phyloP scores from a whole-genome alignment of 2,797 vertebrate genomes.

The Falco rusticolus region DNA sequence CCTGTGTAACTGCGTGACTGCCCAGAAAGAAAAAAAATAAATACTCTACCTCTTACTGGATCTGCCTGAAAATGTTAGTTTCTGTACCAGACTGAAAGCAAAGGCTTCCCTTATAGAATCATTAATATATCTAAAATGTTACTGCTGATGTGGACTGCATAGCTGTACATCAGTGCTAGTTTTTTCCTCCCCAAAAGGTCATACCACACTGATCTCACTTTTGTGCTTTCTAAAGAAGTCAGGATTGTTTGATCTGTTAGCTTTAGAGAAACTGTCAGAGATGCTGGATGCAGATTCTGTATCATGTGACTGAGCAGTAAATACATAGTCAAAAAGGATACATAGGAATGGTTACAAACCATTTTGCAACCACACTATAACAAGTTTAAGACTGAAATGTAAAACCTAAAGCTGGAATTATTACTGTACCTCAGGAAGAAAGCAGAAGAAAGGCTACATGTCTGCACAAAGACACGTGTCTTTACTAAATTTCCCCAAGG shows the following conservation, averaged over 20 bases:
- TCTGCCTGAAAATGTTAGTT: neutral
- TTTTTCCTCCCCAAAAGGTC: neutral
- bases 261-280: neutral
- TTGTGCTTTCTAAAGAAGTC: neutral
- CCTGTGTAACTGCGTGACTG: neutral
- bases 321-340: neutral
- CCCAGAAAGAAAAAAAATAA: neutral
- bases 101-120: neutral
- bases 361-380: neutral
- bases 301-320: neutral
- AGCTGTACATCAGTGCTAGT: neutral
- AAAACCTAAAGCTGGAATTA: neutral
- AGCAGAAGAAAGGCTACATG: accelerated
- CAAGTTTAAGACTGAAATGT: neutral
- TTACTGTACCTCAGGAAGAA: neutral
- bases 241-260: neutral
- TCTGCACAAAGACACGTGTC: neutral
- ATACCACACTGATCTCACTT: neutral
- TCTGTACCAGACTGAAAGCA: neutral
- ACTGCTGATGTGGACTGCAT: neutral
- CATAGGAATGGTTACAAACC: neutral
- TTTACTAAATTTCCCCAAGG: neutral
- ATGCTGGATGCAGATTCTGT: neutral
- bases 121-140: neutral
- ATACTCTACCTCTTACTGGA: neutral